Percentiles rank a stretch among this genome's conserved stretches.
Evolutionary conservation across 2,113 vertebrate species (phyloP).

Genomic region (Chloropsis cyanopogon): DNA sequence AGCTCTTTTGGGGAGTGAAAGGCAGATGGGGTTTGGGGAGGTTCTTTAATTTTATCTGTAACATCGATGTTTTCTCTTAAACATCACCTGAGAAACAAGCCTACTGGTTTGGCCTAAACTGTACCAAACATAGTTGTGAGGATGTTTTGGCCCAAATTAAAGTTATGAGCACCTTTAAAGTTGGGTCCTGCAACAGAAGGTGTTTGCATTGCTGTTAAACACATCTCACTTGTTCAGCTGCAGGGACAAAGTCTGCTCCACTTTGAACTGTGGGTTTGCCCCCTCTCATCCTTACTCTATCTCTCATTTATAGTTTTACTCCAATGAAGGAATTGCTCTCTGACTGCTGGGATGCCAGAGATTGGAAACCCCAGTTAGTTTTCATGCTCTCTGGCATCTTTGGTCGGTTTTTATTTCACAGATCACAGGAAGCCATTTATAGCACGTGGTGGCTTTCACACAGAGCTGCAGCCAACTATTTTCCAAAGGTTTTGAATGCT

Average conservation of each 20-base stretch:
- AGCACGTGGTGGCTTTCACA: background rate
- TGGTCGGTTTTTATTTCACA: background rate
- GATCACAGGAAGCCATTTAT: background rate
- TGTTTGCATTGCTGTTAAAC: background rate
- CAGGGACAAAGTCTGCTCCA: background rate
- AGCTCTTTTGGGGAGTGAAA: background rate
- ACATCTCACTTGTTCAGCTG: background rate
- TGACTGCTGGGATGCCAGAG: background rate
- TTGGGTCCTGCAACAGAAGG: background rate
- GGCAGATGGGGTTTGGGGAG: background rate
- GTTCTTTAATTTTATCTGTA: background rate
- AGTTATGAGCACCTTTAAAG: background rate
- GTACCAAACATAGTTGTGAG: background rate
- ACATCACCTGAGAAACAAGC: background rate
- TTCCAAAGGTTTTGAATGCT: constrained; percentile 1
- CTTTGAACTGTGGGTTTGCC: background rate
- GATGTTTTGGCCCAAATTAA: background rate
- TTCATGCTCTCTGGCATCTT: background rate
- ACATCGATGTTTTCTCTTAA: background rate
- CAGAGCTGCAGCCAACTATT: background rate
- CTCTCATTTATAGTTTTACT: background rate
- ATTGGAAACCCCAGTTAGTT: background rate
- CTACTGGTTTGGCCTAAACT: background rate
- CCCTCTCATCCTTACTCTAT: background rate
- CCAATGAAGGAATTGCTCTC: background rate